Conservation (phyloP, 2,888 invertebrate species). For the Gibbula magus region DNA sequence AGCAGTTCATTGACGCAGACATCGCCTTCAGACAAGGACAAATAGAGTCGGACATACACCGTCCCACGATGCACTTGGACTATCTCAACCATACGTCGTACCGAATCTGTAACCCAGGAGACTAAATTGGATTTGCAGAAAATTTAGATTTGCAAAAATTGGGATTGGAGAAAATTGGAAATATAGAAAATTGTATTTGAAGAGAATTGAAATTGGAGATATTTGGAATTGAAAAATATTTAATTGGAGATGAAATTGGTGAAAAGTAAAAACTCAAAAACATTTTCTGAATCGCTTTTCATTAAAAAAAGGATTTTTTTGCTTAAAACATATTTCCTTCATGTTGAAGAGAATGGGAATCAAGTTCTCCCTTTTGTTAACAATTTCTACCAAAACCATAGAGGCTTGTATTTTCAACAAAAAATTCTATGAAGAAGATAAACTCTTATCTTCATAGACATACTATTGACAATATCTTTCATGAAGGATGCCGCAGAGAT, state of each 20-base stretch:
- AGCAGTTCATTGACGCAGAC: conserved; percentile 55
- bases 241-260: neutral
- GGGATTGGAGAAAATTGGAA: neutral
- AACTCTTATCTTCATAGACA: no score
- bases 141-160: conserved; percentile 8
- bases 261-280: no score
- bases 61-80: conserved; percentile 31
- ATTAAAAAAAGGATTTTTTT: no score
- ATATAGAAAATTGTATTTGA: neutral
- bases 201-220: neutral
- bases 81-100: conserved; percentile 35
- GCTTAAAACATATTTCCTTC: no score
- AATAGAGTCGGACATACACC: conserved; percentile 42
- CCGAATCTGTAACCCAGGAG: conserved; percentile 26
- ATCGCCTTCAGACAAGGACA: conserved; percentile 27
- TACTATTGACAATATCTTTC: conserved; percentile 33
- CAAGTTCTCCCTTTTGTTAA: no score
- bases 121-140: neutral
- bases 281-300: no score
- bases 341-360: no score
- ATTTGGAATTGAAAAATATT: neutral
- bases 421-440: no score
- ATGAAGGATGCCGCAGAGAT: conserved; percentile 41
- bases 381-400: no score
- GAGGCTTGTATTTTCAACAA: no score